Evolutionary conservation across 2,797 vertebrate species (phyloP).

Genomic region (Sphaeramia orbicularis): DNA sequence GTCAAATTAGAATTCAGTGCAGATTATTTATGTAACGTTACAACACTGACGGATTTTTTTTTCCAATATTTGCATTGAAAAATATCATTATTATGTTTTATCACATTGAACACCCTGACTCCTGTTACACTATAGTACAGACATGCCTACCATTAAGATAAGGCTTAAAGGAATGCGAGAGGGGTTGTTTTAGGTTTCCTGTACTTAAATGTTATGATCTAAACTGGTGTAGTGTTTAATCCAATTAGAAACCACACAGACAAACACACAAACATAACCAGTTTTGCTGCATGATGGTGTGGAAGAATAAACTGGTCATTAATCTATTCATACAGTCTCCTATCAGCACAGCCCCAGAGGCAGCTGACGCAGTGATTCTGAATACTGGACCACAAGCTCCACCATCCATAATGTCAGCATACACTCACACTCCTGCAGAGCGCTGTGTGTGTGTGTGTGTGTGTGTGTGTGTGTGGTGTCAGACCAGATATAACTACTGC

Average conservation of each 20-base stretch:
- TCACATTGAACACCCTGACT: background rate
- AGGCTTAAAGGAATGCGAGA: background rate
- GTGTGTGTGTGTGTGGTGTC: conserved; percentile 10
- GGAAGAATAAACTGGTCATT: conserved; percentile 51
- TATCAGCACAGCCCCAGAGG: conserved; percentile 56
- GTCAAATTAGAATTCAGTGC: no score
- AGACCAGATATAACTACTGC: conserved; percentile 2
- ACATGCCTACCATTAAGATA: background rate
- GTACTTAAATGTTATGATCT: conserved; percentile 6
- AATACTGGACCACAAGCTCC: conserved; percentile 46
- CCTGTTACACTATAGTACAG: background rate
- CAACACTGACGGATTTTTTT: no score
- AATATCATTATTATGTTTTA: background rate
- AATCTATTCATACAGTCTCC: conserved; percentile 60
- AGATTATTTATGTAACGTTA: no score
- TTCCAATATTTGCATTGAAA: background rate
- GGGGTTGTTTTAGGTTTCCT: background rate
- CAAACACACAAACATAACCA: conserved; percentile 9
- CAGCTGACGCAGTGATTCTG: conserved; percentile 41
- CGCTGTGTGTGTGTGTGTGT: background rate
- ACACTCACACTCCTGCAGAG: conserved; percentile 17
- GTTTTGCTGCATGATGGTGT: conserved; percentile 70
- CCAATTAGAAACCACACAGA: conserved; percentile 41
- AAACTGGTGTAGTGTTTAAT: conserved; percentile 20
- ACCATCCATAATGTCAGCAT: conserved; percentile 37